Conservation (phyloP, 2,113 vertebrate genomes). For the Halcyon senegalensis region DNA sequence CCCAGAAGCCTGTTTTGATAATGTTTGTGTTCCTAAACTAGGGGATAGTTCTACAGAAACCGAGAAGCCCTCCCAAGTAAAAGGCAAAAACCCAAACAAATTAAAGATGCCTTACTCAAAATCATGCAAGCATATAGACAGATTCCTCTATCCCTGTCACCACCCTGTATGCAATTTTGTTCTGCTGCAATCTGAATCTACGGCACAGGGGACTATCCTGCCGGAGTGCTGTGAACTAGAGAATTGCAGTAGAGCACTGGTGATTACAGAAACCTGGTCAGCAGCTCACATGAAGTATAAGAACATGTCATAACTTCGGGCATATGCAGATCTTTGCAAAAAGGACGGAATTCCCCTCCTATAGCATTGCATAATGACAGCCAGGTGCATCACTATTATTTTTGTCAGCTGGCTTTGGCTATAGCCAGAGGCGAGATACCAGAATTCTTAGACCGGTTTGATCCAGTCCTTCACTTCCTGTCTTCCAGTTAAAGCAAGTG, state of each 20-base stretch:
- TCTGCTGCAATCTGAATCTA: rapidly evolving
- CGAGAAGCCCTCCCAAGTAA: background rate
- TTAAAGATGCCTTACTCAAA: background rate
- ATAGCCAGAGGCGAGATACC: background rate
- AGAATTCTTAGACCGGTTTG: constrained; percentile 42
- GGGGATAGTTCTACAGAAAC: background rate
- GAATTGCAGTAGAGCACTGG: background rate
- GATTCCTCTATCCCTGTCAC: background rate
- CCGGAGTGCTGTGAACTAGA: background rate
- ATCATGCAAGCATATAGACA: background rate
- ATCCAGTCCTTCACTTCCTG: constrained; percentile 48
- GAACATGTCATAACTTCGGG: constrained; percentile 12
- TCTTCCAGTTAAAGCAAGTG: constrained; percentile 23
- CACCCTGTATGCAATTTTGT: background rate
- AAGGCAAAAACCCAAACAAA: background rate
- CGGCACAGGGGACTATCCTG: background rate
- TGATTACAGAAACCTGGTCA: background rate
- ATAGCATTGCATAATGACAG: constrained; percentile 18
- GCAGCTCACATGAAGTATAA: background rate
- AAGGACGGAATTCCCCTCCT: constrained; percentile 55
- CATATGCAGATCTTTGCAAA: constrained; percentile 12
- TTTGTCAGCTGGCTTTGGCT: constrained; percentile 57
- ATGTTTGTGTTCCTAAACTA: background rate
- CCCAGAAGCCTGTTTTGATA: background rate
- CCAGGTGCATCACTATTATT: constrained; percentile 55